Conservation (phyloP, 2,888 invertebrate genomes). For the Deilephila elpenor region DNA sequence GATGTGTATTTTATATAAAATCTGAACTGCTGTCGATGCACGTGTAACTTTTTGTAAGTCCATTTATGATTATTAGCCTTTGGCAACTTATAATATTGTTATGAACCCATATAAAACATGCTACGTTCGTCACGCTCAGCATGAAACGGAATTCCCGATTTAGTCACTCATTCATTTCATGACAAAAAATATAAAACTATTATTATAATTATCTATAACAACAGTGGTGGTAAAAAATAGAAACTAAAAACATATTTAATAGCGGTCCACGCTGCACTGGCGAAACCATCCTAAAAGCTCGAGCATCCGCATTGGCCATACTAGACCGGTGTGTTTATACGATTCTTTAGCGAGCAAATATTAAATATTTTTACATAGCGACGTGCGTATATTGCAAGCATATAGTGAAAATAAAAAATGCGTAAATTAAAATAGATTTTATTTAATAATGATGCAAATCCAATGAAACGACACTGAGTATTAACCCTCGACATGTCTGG, state of each 20-base stretch:
- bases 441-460: background rate
- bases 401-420: background rate
- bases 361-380: background rate
- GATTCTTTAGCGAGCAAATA: slow-evolving; percentile 1
- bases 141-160: slow-evolving; percentile 12
- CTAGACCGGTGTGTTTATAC: background rate
- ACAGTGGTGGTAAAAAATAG: background rate
- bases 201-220: background rate
- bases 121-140: slow-evolving; percentile 13
- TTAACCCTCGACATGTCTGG: too few relatives aligned
- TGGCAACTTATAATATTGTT: background rate
- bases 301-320: background rate
- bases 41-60: background rate
- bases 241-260: background rate
- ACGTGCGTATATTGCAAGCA: background rate
- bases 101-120: background rate
- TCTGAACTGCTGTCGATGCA: background rate
- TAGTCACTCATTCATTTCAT: background rate
- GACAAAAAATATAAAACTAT: background rate
- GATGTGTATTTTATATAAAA: background rate
- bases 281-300: background rate
- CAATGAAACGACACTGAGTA: background rate
- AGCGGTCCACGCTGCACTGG: background rate
- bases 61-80: too few relatives aligned
- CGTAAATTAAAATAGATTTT: background rate